Evolutionary conservation across 2,888 invertebrate species (phyloP).

Genomic region (Creontiades dilutus): DNA sequence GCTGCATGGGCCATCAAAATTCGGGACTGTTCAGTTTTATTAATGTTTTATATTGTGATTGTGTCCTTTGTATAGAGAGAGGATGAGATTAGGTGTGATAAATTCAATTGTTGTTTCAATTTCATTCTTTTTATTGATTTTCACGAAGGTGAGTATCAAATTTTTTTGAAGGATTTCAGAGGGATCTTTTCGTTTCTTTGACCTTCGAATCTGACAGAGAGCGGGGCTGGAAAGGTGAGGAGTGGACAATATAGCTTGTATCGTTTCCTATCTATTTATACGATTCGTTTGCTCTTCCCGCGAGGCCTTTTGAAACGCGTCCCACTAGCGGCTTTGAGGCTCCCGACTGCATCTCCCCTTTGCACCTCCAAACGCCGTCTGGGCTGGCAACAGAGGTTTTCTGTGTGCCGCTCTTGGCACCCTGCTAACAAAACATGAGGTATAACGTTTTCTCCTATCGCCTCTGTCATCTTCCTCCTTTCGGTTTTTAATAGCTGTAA

Average conservation of each 20-base stretch:
- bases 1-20: no score
- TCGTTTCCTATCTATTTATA: constrained; percentile 10
- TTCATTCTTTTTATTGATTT: no score
- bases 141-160: no score
- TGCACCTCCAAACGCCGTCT: constrained; percentile 37
- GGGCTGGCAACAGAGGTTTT: constrained; percentile 46
- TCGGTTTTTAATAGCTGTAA: constrained; percentile 32
- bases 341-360: constrained; percentile 35
- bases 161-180: neutral
- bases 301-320: constrained; percentile 4
- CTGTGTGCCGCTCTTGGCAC: constrained; percentile 37
- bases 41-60: no score
- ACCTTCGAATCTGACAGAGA: neutral
- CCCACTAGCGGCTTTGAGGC: neutral
- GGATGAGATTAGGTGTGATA: no score
- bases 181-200: neutral
- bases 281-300: neutral
- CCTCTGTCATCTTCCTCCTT: constrained; percentile 32
- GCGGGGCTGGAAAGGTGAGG: neutral
- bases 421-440: constrained; percentile 53
- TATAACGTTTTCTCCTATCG: constrained; percentile 30
- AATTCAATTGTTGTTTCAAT: no score
- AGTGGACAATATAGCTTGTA: constrained; percentile 17
- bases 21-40: no score
- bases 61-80: no score